These are phyloP conservation scores for Cladorhizidae sp. DNA, from an alignment of 37 sponge, comb jelly and placozoan species.

Conservation along the genomic window DNA sequence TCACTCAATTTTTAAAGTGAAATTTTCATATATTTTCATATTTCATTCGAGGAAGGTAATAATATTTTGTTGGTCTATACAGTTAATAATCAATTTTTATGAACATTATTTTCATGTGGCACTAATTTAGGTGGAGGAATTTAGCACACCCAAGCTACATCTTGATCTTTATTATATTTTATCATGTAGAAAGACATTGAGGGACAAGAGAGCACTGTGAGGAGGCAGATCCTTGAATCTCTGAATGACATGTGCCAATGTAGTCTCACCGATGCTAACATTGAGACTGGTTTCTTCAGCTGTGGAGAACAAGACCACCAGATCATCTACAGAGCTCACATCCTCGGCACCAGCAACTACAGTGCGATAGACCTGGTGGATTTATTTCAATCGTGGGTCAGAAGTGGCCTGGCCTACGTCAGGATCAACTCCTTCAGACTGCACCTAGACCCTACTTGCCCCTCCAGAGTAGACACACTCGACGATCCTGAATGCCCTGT, in stretches of 20 bases:
- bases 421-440: background rate
- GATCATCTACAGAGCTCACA: slow-evolving; percentile 22
- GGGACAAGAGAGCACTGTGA: background rate
- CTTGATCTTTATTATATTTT: no score
- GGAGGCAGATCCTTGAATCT: background rate
- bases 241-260: slow-evolving; percentile 12
- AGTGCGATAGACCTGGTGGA: slow-evolving; percentile 10
- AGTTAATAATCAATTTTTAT: no score
- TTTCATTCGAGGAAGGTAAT: no score
- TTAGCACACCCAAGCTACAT: no score
- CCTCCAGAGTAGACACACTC: background rate
- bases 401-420: background rate
- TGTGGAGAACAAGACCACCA: slow-evolving; percentile 15
- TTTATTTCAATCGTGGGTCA: slow-evolving; percentile 31
- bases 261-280: background rate
- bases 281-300: slow-evolving; percentile 13
- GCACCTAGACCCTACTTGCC: slow-evolving; percentile 20
- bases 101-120: no score
- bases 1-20: no score
- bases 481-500: slow-evolving; percentile 25
- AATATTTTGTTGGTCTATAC: no score
- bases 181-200: background rate
- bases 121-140: no score
- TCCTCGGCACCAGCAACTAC: slow-evolving; percentile 19
- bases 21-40: no score